These are phyloP conservation scores for Chelonus insularis DNA, from an alignment of 1,140 invertebrate genomes.

Conservation along the genomic window DNA sequence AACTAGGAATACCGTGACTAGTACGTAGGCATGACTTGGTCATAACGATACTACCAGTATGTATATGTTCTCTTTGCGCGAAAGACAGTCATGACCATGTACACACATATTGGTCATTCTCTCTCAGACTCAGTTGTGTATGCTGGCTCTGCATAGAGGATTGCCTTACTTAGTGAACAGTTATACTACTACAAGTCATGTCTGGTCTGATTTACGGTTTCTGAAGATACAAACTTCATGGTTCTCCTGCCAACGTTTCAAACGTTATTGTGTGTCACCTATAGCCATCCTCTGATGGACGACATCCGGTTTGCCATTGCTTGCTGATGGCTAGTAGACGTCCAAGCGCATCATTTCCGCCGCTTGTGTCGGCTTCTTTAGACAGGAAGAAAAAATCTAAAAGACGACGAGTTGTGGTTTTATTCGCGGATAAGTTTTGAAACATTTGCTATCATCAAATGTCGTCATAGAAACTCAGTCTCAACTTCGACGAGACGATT, in stretches of 20 bases:
- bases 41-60: background rate
- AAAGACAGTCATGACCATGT: background rate
- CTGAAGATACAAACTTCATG: conserved; percentile 2
- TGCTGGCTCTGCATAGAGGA: conserved; percentile 11
- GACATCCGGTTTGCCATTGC: background rate
- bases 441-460: background rate
- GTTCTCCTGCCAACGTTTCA: background rate
- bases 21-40: conserved; percentile 12
- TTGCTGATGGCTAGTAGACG: background rate
- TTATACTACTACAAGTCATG: conserved; percentile 9
- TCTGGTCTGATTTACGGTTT: conserved; percentile 24
- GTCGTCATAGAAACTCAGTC: conserved; percentile 1
- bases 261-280: conserved; percentile 9
- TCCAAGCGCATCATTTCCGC: conserved; percentile 2
- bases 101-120: background rate
- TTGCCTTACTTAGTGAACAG: conserved; percentile 30
- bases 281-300: conserved; percentile 20
- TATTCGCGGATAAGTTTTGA: background rate
- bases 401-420: background rate
- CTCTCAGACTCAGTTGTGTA: background rate
- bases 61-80: background rate
- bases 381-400: background rate
- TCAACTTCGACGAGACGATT: background rate
- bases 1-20: conserved; percentile 1
- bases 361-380: conserved; percentile 8